These are phyloP conservation scores for Hyaena hyaena DNA, from an alignment of 2,113 vertebrate species.

Conservation along the genomic window DNA sequence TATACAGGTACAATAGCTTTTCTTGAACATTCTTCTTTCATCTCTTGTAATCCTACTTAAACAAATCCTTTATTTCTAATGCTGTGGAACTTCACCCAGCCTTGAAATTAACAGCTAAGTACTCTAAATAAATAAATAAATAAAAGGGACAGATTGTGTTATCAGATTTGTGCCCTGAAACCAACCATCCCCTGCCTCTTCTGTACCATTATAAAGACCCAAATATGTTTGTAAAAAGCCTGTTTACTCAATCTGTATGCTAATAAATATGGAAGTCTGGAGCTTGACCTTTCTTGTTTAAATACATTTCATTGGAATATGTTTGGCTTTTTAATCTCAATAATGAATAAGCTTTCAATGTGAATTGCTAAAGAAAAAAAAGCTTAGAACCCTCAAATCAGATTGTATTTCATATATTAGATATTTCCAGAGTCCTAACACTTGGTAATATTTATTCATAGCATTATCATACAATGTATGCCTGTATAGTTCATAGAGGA, in stretches of 20 bases:
- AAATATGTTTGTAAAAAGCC: conserved; percentile 63
- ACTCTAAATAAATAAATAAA: conserved; percentile 47
- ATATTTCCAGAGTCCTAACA: neutral
- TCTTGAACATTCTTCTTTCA: conserved; percentile 54
- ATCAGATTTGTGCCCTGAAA: conserved; percentile 54
- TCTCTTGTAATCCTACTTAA: conserved; percentile 57
- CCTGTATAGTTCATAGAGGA: neutral
- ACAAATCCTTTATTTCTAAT: conserved; percentile 27
- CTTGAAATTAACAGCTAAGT: conserved; percentile 58
- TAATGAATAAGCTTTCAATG: conserved; percentile 53
- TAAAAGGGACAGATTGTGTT: conserved; percentile 59
- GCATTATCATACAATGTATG: neutral
- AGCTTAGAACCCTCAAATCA: neutral
- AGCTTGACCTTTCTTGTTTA: conserved; percentile 73
- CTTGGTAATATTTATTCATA: neutral
- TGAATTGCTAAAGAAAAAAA: neutral
- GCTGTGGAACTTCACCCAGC: conserved; percentile 27
- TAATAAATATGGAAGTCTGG: conserved; percentile 42
- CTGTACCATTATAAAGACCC: conserved; percentile 25
- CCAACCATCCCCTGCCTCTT: conserved; percentile 13
- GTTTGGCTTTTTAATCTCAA: conserved; percentile 65
- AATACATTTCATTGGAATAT: conserved; percentile 62
- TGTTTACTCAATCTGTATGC: conserved; percentile 60
- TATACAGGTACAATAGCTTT: neutral
- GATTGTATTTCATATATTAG: neutral